These are phyloP conservation scores for Drosophila algonquin DNA, from an alignment of 2,888 invertebrate species.

Conservation along the genomic window DNA sequence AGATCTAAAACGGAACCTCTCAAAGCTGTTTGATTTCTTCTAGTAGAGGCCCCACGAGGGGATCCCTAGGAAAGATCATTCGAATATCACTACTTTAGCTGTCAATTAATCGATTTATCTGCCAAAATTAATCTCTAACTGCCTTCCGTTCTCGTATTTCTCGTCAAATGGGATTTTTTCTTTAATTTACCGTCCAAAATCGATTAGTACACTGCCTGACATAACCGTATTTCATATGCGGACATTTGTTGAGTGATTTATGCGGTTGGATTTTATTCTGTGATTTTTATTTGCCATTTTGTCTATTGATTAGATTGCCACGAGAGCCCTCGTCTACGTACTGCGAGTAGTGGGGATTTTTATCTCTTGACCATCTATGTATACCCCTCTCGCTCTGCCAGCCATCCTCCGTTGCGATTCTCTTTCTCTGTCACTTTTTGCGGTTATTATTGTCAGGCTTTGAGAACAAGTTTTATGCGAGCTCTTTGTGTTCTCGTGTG, in stretches of 20 bases:
- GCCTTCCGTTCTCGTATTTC: not conserved
- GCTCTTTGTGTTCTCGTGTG: constrained; percentile 52
- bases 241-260: constrained; percentile 42
- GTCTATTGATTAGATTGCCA: constrained; percentile 43
- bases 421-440: constrained; percentile 43
- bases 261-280: constrained; percentile 27
- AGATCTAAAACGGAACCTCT: too few species aligned
- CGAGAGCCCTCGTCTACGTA: not conserved
- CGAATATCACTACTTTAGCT: not conserved
- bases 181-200: constrained; percentile 28
- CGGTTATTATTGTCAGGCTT: constrained; percentile 74
- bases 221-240: constrained; percentile 9
- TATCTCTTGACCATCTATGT: constrained; percentile 26
- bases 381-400: constrained; percentile 3
- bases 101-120: too few species aligned
- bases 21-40: too few species aligned
- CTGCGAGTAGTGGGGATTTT: constrained; percentile 21
- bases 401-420: constrained; percentile 9
- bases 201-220: constrained; percentile 27
- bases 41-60: too few species aligned
- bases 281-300: constrained; percentile 7
- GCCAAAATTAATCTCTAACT: not conserved
- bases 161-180: constrained; percentile 35
- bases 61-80: not conserved
- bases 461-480: constrained; percentile 66